Evolutionary conservation across 92 coral and sea anemone genomes (phyloP), one percentile per base, ranked within the genome.

Genomic region (Isaurus tuberculatus): DNA sequence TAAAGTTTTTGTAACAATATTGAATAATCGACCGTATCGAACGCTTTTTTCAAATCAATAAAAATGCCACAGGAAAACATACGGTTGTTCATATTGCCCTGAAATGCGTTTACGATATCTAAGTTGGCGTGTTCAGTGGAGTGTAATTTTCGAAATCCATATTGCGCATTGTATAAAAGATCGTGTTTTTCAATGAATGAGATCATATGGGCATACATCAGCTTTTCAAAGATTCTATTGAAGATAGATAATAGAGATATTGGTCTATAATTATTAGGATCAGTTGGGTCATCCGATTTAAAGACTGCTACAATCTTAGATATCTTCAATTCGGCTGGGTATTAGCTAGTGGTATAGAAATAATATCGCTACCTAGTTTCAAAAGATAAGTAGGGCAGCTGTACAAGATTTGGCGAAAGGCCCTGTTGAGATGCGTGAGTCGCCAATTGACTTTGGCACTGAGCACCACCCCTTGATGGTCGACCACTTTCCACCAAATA

Each of bases 301-400:
- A 26, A 60, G 66, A 60, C 66, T 60, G 29, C 29, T 26, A 60
- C 66, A 60, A 60, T 60, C 66, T 60, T 60, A 60, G 66, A 60
- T 60, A 60, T 60, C 66, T 60, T 60, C 66, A 60, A n/a, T 60
- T 60, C 20, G 66, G 66, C 66, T 60, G 66, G 66, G 66, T 60
- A 60, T 60, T 60, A 60, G 66, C 66, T 7, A 60, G 28, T 60
- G 66, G 66, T 60, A 60, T 26, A 20, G 29, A 60, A 60, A 60
- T 60, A 60, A 60, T 10, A 60, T 60, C 66, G 66, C 66, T 60
- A 60, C 66, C 31, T 3, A 60, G 27, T 26, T 60, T 60, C 66
- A 60, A 60, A 60, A 60, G 30, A 60, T 60, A 60, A n/a, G 66
- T 60, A 60, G 66, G 66, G 28, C 66, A 60, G 5, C 66, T 60